A percentile compares a stretch with the other conserved stretches of the same genome.
These are phyloP conservation scores for Fragum whitleyi DNA, from an alignment of 2,888 invertebrate genomes.

Conservation along the genomic window DNA sequence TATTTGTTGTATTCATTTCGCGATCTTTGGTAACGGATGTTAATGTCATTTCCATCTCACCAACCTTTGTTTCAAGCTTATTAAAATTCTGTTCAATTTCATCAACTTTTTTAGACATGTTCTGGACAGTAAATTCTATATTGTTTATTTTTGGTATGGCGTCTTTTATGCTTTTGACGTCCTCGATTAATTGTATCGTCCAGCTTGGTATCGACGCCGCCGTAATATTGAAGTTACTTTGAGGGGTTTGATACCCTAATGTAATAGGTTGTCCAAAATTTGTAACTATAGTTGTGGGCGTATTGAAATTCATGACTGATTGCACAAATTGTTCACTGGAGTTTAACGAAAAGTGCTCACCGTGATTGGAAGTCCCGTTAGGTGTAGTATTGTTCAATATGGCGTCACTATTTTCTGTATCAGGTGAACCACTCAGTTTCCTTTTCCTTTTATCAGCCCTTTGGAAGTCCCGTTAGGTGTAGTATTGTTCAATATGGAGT, in stretches of 20 bases:
- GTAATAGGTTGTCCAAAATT: constrained; percentile 3
- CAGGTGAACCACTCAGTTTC: background rate
- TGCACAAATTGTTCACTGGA: background rate
- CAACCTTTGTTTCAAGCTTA: background rate
- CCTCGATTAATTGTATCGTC: too few species aligned
- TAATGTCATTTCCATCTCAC: constrained; percentile 5
- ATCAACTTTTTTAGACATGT: background rate
- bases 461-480: background rate
- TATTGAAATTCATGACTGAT: constrained; percentile 1
- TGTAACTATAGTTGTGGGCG: background rate
- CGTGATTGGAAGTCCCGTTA: background rate
- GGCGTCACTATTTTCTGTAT: background rate
- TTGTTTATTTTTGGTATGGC: too few species aligned
- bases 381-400: background rate
- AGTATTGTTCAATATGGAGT: background rate
- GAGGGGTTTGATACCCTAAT: too few species aligned
- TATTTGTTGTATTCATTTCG: background rate
- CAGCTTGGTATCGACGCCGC: too few species aligned
- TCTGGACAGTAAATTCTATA: too few species aligned
- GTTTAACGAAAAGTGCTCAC: background rate
- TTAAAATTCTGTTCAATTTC: background rate
- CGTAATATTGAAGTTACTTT: background rate
- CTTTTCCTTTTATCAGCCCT: too few species aligned
- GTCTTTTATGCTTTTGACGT: too few species aligned
- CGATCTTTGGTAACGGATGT: background rate